These are phyloP conservation scores for Vespertilio murinus DNA, from an alignment of 2,797 vertebrate genomes.

Conservation along the genomic window DNA sequence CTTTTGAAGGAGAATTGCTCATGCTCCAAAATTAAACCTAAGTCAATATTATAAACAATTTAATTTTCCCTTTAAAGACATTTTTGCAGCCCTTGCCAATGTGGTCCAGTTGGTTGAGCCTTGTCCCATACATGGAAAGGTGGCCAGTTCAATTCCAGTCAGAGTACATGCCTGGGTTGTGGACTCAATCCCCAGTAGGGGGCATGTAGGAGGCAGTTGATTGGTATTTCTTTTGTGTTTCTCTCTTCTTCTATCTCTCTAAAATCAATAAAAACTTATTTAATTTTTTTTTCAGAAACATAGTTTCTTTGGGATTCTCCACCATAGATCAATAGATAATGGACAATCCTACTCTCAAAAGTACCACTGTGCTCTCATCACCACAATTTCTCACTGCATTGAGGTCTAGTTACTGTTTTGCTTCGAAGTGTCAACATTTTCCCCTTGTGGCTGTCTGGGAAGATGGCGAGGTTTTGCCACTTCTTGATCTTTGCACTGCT, in stretches of 20 bases:
- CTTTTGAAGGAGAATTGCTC: neutral
- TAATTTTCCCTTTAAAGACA: conserved; percentile 3
- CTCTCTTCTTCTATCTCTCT: neutral
- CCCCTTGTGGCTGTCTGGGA: neutral
- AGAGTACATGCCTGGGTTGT: neutral
- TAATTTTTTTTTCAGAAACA: neutral
- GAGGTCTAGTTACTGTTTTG: neutral
- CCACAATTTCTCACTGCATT: neutral
- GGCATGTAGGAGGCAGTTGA: neutral
- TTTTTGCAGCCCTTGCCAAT: neutral
- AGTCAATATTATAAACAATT: neutral
- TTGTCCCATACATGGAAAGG: neutral
- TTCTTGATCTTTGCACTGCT: neutral
- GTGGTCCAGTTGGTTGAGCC: neutral
- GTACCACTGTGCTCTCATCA: neutral
- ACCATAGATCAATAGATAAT: conserved; percentile 34
- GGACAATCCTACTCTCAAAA: neutral
- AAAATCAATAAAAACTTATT: neutral
- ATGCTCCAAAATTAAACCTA: neutral
- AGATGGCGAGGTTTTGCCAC: neutral
- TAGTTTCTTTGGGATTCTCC: neutral
- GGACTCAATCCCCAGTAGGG: neutral
- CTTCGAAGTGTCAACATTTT: neutral
- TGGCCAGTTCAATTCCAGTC: neutral
- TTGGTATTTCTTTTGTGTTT: neutral